phyloP scores from a whole-genome alignment of 2,113 vertebrate genomes.

The Fregetta grallaria region DNA sequence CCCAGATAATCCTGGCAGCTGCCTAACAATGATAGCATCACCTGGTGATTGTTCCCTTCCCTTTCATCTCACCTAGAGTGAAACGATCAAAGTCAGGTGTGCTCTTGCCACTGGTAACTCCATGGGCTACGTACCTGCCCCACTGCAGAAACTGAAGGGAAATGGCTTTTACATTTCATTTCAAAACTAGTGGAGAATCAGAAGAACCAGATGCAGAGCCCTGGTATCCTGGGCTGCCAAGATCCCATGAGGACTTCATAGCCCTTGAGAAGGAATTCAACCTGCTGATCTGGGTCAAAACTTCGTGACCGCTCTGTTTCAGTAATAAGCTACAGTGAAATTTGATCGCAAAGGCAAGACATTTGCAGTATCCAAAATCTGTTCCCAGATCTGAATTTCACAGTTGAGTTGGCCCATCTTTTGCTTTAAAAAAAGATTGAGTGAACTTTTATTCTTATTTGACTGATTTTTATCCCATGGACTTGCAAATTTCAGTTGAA shows the following conservation, averaged over 20 bases:
- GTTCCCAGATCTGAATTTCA: neutral
- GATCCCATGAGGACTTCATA: neutral
- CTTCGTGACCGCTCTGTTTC: rapidly evolving
- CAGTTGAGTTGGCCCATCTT: neutral
- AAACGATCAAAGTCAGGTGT: neutral
- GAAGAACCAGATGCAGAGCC: neutral
- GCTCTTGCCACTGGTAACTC: neutral
- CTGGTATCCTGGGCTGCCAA: neutral
- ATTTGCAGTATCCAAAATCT: neutral
- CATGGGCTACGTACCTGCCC: neutral
- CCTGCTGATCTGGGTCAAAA: neutral
- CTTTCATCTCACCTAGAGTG: neutral
- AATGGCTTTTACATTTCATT: neutral
- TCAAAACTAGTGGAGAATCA: neutral
- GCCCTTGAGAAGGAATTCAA: neutral
- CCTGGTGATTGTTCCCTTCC: neutral
- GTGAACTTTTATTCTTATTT: neutral
- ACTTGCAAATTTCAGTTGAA: neutral
- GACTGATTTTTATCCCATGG: neutral
- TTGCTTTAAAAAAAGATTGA: neutral
- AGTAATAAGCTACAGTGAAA: neutral
- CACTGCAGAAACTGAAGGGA: neutral
- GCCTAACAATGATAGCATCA: neutral
- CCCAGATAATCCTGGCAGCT: neutral
- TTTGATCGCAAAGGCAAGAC: neutral